Evolutionary conservation across 2,797 vertebrate genomes (phyloP), one percentile per base, ranked within the genome.

Genomic region (Peromyscus attwateri): DNA sequence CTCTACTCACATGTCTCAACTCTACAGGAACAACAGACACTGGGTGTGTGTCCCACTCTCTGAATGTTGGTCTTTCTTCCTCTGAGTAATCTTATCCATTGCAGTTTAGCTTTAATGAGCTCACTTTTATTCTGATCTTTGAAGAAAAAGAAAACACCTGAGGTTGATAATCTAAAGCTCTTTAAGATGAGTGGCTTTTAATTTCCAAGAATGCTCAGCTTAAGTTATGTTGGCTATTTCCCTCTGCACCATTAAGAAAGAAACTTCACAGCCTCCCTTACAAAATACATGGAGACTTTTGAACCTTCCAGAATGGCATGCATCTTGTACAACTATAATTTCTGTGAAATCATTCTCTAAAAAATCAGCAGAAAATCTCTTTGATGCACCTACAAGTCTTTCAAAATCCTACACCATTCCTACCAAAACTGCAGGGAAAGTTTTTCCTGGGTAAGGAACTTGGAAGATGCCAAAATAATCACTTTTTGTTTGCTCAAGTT

Each of bases 391-490:
- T 37, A 70, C 19, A 91, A 90, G 14, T n/a, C n/a, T 96, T 96
- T 79, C 64, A 93, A 93, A 97, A 79, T 94, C 57, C 40, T 82
- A 40, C 12, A 31, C 6, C 66, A 81, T 70, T 94, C n/a, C 49
- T 90, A 75, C 34, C 7, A 77, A 94, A n/a, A 81, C 34, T 57
- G 13, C 27, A 95, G 60, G 92, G 46, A 34, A 89, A 27, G 76
- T 89, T 93, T 25, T 89, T 94, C 52, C 87, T 95, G 81, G 60
- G 87, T 23, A 64, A 81, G 87, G 49, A 93, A 13, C 60, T 68
- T 37, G 40, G 71, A 43, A 90, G 55, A 92, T 92, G 76, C 71
- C 89, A 94, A 91, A 94, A 40, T 88, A 88, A 85, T 96, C 80
- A 31, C 40, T 88, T 97, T 90, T 23, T 52, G 12, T 29, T 95